Evolutionary conservation across 2,888 invertebrate genomes (phyloP).

Genomic region (Lycaena phlaeas): DNA sequence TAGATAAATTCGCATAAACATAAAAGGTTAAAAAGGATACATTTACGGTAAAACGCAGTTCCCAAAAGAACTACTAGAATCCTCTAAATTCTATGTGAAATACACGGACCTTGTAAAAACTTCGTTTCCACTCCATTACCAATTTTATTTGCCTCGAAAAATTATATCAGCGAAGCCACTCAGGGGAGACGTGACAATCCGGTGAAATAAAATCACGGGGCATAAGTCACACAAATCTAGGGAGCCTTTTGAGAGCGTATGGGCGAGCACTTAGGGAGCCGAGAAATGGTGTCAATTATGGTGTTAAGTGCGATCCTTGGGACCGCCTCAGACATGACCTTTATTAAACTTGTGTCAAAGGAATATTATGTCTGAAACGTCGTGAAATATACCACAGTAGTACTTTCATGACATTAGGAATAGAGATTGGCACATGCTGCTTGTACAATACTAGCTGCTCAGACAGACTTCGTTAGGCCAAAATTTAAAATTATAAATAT

Average conservation of each 20-base stretch:
- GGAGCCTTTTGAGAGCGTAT: slow-evolving; percentile 46
- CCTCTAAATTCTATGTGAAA: neutral
- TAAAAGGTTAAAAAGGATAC: too few species aligned
- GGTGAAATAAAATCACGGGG: slow-evolving; percentile 61
- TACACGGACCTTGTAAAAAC: slow-evolving; percentile 9
- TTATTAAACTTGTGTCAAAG: slow-evolving; percentile 14
- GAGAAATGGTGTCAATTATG: slow-evolving; percentile 69
- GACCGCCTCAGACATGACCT: slow-evolving; percentile 19
- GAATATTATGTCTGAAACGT: neutral
- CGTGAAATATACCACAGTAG: neutral
- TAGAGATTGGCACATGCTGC: too few species aligned
- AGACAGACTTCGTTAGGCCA: too few species aligned
- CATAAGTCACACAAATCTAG: slow-evolving; percentile 66
- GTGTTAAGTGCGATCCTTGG: slow-evolving; percentile 47
- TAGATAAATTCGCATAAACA: too few species aligned
- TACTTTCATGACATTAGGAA: neutral
- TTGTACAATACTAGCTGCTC: too few species aligned
- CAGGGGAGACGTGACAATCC: slow-evolving; percentile 60
- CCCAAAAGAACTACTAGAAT: too few species aligned
- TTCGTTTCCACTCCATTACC: slow-evolving; percentile 65
- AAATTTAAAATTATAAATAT: too few species aligned
- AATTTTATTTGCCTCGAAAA: slow-evolving; percentile 63
- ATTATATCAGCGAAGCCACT: slow-evolving; percentile 57
- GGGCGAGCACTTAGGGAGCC: slow-evolving; percentile 57
- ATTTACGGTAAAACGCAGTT: too few species aligned